phyloP scores from a whole-genome alignment of 2,113 vertebrate species.

The Sturnira hondurensis region DNA sequence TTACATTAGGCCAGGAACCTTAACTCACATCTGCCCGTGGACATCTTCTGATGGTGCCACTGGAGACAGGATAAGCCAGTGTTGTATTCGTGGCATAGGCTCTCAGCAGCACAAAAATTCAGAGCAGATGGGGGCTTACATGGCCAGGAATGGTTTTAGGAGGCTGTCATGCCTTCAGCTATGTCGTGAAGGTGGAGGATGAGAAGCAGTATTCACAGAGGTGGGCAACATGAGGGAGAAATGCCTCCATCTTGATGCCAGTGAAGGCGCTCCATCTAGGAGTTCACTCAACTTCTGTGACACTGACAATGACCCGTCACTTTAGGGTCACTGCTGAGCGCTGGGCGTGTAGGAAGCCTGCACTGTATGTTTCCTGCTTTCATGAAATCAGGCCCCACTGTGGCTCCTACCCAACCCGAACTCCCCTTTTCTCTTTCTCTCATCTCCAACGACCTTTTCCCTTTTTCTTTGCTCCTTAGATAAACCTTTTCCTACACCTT shows the following conservation, averaged over 20 bases:
- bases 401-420: not conserved
- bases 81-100: not conserved
- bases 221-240: not conserved
- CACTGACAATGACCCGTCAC: rapidly evolving
- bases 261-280: rapidly evolving
- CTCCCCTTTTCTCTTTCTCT: not conserved
- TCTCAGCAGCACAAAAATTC: not conserved
- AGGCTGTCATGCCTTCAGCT: not conserved
- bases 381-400: rapidly evolving
- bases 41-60: not conserved
- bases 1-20: not conserved
- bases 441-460: not conserved
- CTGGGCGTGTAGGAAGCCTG: not conserved
- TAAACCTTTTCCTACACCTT: not conserved
- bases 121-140: not conserved
- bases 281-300: not conserved
- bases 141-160: not conserved
- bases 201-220: not conserved
- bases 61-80: too few species aligned
- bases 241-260: not conserved
- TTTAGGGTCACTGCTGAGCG: not conserved
- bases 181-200: not conserved
- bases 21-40: not conserved
- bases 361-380: not conserved
- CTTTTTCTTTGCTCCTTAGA: not conserved